Conservation (phyloP, 2,113 vertebrate species). For the Gallinago undulata region DNA sequence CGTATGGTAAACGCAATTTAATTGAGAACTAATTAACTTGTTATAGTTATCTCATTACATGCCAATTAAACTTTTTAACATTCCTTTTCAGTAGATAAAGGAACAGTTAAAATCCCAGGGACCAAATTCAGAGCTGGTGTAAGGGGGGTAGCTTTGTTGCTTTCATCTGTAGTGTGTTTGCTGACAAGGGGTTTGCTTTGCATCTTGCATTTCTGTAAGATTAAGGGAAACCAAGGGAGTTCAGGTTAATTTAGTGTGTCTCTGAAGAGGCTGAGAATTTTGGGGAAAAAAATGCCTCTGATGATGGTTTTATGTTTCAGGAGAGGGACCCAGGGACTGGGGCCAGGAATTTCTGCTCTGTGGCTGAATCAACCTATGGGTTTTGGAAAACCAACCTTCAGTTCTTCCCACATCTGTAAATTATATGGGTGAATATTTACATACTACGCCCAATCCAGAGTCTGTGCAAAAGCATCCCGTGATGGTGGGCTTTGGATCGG, state of each 20-base stretch:
- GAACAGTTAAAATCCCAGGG: slow-evolving; percentile 51
- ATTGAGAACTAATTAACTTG: slow-evolving; percentile 81
- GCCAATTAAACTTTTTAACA: slow-evolving; percentile 78
- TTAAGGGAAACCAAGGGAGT: slow-evolving; percentile 27
- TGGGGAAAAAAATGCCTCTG: background rate
- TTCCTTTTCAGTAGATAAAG: slow-evolving; percentile 73
- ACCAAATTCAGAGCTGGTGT: background rate
- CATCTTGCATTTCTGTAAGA: background rate
- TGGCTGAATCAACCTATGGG: background rate
- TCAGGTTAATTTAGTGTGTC: slow-evolving; percentile 16
- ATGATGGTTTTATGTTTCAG: background rate
- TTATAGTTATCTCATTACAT: slow-evolving; percentile 76
- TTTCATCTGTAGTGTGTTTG: background rate
- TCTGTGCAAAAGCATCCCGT: background rate
- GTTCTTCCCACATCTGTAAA: background rate
- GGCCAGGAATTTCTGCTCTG: background rate
- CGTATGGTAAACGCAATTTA: slow-evolving; percentile 72
- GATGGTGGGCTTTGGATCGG: background rate
- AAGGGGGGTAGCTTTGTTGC: background rate
- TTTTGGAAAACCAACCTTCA: background rate
- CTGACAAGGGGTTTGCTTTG: background rate
- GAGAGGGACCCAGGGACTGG: background rate
- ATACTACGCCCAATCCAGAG: fast-evolving
- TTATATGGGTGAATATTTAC: background rate
- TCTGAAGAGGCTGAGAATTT: background rate